Percentiles rank a stretch among this genome's conserved stretches.
Evolutionary conservation across 1,140 invertebrate genomes (phyloP).

Genomic region (Adelges cooleyi): DNA sequence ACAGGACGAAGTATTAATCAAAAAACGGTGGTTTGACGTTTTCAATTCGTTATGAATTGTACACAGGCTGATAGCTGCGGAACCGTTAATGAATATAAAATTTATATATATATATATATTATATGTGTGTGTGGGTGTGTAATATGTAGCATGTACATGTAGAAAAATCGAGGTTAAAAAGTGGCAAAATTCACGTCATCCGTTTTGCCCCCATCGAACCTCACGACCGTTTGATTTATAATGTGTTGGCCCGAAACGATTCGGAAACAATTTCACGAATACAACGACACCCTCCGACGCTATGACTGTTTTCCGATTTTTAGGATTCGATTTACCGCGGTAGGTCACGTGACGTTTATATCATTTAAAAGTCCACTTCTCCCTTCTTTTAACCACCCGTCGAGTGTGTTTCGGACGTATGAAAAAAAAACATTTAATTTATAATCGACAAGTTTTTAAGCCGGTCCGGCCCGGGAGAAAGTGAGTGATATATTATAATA

Average conservation of each 20-base stretch:
- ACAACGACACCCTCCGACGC: not conserved
- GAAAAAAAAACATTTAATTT: too few species aligned
- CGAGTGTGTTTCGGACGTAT: too few species aligned
- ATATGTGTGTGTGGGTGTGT: not conserved
- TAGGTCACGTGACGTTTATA: not conserved
- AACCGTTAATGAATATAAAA: too few species aligned
- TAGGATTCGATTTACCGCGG: not conserved
- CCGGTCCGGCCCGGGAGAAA: too few species aligned
- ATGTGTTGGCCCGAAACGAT: not conserved
- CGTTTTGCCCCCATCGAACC: not conserved
- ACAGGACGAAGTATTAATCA: constrained; percentile 2
- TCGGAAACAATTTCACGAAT: constrained; percentile 8
- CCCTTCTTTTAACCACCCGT: too few species aligned
- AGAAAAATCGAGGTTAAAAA: not conserved
- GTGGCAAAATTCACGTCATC: not conserved
- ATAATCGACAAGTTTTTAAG: too few species aligned
- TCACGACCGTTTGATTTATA: not conserved
- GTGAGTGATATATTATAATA: too few species aligned
- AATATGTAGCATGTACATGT: not conserved
- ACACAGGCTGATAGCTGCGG: not conserved
- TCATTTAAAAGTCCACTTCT: not conserved
- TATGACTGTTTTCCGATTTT: not conserved
- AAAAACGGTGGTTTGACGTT: constrained; percentile 21
- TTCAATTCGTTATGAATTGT: constrained; percentile 8
- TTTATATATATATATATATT: too few species aligned